Evolutionary conservation across 2,113 vertebrate species (phyloP).

Genomic region (Pseudopodoces humilis): DNA sequence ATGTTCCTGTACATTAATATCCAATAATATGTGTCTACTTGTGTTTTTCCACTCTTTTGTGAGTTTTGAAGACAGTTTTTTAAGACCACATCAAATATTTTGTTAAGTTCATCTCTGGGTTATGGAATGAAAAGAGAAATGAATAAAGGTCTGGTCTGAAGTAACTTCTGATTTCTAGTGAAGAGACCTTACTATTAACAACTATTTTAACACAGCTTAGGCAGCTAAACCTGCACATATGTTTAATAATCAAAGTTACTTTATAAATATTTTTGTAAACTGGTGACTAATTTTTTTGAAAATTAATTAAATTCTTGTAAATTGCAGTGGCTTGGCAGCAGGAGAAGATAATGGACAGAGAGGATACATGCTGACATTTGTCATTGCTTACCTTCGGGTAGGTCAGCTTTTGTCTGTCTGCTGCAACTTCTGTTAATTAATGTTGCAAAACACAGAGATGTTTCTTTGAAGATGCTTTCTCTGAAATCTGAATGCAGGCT

Average conservation of each 20-base stretch:
- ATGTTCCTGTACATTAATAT: not conserved
- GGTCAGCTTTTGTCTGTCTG: constrained; percentile 64
- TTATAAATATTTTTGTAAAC: not conserved
- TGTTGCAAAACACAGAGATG: not conserved
- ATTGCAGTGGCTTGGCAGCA: constrained; percentile 93
- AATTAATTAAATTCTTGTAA: constrained; percentile 76
- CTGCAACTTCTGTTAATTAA: constrained; percentile 11
- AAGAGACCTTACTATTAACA: not conserved
- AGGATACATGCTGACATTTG: constrained; percentile 98
- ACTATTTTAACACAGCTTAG: not conserved
- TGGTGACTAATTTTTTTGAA: not conserved
- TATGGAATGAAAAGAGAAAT: not conserved
- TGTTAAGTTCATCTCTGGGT: not conserved
- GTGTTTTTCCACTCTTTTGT: not conserved
- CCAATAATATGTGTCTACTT: not conserved
- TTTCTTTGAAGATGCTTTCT: not conserved
- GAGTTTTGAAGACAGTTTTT: not conserved
- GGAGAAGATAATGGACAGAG: constrained; percentile 99
- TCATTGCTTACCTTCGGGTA: constrained; percentile 98
- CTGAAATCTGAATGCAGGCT: not conserved
- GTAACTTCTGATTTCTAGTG: not conserved
- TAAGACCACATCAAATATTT: not conserved
- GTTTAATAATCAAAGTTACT: not conserved
- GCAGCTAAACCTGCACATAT: not conserved
- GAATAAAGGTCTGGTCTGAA: not conserved